Conservation (phyloP, 2,888 invertebrate genomes). For the Lycia hirtaria region DNA sequence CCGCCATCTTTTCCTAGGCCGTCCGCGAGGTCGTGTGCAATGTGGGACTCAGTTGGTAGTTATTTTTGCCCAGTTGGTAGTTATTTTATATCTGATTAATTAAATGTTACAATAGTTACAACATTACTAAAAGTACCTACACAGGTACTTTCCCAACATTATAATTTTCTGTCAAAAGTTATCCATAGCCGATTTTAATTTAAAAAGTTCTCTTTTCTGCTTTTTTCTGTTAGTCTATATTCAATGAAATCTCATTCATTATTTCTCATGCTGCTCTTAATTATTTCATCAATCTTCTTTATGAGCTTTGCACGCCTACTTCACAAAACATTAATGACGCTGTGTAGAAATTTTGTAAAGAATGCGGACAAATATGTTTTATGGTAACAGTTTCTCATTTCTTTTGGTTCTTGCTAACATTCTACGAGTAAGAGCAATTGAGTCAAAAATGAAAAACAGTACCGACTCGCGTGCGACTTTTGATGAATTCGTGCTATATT, state of each 20-base stretch:
- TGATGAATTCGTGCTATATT: conserved; percentile 30
- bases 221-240: too few species aligned
- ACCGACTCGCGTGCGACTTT: conserved; percentile 13
- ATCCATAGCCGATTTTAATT: too few species aligned
- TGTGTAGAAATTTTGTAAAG: not conserved
- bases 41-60: too few species aligned
- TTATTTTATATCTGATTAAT: too few species aligned
- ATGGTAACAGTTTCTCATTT: conserved; percentile 15
- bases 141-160: too few species aligned
- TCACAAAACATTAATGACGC: conserved; percentile 3
- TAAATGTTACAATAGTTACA: too few species aligned
- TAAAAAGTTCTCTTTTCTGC: not conserved
- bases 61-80: too few species aligned
- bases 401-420: conserved; percentile 9
- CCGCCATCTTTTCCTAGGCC: too few species aligned
- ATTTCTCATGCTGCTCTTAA: not conserved
- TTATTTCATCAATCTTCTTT: conserved; percentile 2
- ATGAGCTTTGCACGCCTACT: conserved; percentile 8
- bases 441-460: conserved; percentile 13
- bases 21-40: too few species aligned
- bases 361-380: conserved; percentile 6
- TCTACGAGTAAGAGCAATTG: conserved; percentile 5
- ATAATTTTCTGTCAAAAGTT: too few species aligned
- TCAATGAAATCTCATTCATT: not conserved
- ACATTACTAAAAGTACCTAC: too few species aligned